Evolutionary conservation across 2,113 vertebrate species (phyloP).

Genomic region (Leiothrix lutea): DNA sequence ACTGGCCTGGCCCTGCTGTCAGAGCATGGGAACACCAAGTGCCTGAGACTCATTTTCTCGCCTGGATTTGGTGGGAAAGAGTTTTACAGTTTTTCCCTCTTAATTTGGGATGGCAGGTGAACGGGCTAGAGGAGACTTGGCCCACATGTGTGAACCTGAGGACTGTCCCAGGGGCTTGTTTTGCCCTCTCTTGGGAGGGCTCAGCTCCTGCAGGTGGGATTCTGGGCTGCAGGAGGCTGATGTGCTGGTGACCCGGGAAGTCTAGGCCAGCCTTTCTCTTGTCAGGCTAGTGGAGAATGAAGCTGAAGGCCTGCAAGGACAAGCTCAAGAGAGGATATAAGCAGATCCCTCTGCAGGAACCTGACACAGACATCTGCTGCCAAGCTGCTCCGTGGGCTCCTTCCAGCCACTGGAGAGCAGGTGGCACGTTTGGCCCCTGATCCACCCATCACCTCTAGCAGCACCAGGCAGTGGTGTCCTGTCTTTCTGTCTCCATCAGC

Average conservation of each 20-base stretch:
- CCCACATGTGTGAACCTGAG: background rate
- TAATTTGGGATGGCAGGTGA: background rate
- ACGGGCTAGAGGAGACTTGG: background rate
- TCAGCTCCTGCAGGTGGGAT: background rate
- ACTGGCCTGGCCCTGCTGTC: background rate
- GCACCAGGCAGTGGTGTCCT: background rate
- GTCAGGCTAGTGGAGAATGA: background rate
- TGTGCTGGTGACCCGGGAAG: background rate
- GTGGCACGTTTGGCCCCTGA: background rate
- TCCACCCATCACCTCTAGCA: background rate
- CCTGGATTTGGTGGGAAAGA: background rate
- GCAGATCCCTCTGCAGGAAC: background rate
- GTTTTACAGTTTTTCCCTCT: background rate
- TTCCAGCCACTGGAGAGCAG: background rate
- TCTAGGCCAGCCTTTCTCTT: background rate
- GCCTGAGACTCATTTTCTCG: background rate
- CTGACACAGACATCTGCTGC: background rate
- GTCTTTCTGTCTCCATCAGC: background rate
- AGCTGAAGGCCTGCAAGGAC: background rate
- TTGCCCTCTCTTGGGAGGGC: background rate
- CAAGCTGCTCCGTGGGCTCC: background rate
- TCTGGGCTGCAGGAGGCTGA: background rate
- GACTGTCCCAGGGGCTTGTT: background rate
- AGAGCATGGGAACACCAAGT: background rate
- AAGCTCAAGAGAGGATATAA: background rate